Evolutionary conservation across 2,888 invertebrate genomes (phyloP).

Genomic region (Argynnis bischoffii): DNA sequence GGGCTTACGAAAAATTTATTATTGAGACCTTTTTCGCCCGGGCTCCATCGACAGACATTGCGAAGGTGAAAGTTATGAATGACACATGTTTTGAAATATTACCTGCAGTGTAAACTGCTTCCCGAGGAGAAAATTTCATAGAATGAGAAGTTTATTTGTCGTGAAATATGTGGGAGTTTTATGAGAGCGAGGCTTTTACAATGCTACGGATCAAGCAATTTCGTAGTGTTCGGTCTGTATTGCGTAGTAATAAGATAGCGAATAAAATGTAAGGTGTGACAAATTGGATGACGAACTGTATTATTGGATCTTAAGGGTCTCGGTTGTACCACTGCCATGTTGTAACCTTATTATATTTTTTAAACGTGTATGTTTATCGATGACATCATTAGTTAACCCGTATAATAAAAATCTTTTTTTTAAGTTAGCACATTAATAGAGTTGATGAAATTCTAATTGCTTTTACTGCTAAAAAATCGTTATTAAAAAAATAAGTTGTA

Average conservation of each 20-base stretch:
- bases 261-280: conserved; percentile 75
- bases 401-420: too few species aligned
- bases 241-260: conserved; percentile 65
- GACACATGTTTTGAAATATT: conserved; percentile 83
- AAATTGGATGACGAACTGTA: conserved; percentile 76
- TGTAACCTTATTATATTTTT: conserved; percentile 7
- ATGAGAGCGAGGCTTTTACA: conserved; percentile 75
- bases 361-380: neutral
- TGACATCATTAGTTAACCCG: neutral
- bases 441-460: too few species aligned
- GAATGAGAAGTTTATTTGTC: conserved; percentile 81
- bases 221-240: conserved; percentile 61
- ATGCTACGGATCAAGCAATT: conserved; percentile 75
- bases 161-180: conserved; percentile 81
- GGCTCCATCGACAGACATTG: conserved; percentile 82
- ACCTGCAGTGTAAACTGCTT: conserved; percentile 76
- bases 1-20: conserved; percentile 81
- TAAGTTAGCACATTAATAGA: too few species aligned
- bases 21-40: conserved; percentile 80
- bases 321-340: conserved; percentile 25
- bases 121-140: conserved; percentile 74
- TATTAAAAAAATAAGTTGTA: too few species aligned
- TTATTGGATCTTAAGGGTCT: conserved; percentile 48
- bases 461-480: too few species aligned
- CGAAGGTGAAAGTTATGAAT: conserved; percentile 82